phyloP scores from a whole-genome alignment of 1,140 invertebrate species.

The Muscidifurax raptorellus region DNA sequence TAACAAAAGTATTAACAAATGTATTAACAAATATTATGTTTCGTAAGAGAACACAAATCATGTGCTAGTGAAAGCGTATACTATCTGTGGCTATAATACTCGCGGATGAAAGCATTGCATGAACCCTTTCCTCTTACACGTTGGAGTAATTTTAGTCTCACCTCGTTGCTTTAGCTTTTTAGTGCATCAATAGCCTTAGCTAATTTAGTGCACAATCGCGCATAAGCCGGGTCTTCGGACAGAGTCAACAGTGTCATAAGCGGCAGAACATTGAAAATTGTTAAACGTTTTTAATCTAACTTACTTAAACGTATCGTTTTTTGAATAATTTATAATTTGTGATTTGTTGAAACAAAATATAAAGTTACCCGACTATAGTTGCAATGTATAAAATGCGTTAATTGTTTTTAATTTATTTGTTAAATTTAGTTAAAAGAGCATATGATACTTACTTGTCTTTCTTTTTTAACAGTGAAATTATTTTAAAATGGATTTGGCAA shows the following conservation, averaged over 20 bases:
- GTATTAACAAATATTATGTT: neutral
- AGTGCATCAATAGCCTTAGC: constrained; percentile 65
- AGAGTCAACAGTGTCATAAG: constrained; percentile 9
- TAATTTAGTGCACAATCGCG: constrained; percentile 63
- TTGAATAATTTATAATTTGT: neutral
- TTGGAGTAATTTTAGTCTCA: constrained; percentile 74
- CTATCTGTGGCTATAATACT: constrained; percentile 26
- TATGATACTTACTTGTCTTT: constrained; percentile 9
- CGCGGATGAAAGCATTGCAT: constrained; percentile 32
- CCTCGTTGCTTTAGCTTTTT: constrained; percentile 67
- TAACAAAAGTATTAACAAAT: neutral
- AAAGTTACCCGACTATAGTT: constrained; percentile 31
- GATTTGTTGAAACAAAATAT: neutral
- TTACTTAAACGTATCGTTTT: neutral
- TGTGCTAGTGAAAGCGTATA: constrained; percentile 33
- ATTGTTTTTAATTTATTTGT: too few species aligned
- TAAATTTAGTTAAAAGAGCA: neutral
- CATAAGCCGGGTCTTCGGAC: constrained; percentile 54
- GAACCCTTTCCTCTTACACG: constrained; percentile 60
- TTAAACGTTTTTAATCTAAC: neutral
- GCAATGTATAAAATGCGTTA: neutral
- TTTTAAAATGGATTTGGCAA: constrained; percentile 66
- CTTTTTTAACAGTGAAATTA: neutral
- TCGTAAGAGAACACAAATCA: neutral
- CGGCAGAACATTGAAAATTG: neutral